Percentiles rank a stretch among this genome's conserved stretches.
Conservation (phyloP, 2,888 invertebrate species). For the Pemphredon lugubris region DNA sequence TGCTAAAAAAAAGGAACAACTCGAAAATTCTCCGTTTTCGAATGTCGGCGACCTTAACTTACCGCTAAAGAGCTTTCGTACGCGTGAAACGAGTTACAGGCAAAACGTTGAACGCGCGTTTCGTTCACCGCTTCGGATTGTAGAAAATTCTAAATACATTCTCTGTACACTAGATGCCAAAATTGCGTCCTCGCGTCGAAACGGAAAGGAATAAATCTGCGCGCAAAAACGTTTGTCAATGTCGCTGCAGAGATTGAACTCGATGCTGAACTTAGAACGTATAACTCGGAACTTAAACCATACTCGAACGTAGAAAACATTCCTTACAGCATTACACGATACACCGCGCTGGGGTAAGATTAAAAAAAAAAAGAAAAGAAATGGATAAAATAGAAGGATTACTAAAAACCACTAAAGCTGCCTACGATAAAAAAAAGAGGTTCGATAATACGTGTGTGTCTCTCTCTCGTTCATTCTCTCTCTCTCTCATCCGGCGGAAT, state of each 20-base stretch:
- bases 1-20: too few species aligned
- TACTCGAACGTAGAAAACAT: constrained; percentile 54
- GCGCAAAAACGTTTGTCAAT: constrained; percentile 36
- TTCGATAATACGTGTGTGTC: not conserved
- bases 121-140: too few species aligned
- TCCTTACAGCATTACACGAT: constrained; percentile 56
- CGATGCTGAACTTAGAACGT: constrained; percentile 47
- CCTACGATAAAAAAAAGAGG: not conserved
- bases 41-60: not conserved
- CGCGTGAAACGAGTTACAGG: too few species aligned
- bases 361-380: too few species aligned
- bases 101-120: too few species aligned
- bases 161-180: too few species aligned
- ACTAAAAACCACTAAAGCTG: constrained; percentile 1
- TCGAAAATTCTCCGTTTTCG: not conserved
- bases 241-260: constrained; percentile 39
- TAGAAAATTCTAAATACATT: too few species aligned
- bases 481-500: too few species aligned
- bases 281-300: constrained; percentile 44
- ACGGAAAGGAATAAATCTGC: constrained; percentile 37
- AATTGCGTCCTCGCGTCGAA: constrained; percentile 15
- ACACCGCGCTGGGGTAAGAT: too few species aligned
- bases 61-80: too few species aligned
- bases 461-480: not conserved
- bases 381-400: too few species aligned